phyloP scores from a whole-genome alignment of 2,113 vertebrate genomes.

The Gila orcuttii region DNA sequence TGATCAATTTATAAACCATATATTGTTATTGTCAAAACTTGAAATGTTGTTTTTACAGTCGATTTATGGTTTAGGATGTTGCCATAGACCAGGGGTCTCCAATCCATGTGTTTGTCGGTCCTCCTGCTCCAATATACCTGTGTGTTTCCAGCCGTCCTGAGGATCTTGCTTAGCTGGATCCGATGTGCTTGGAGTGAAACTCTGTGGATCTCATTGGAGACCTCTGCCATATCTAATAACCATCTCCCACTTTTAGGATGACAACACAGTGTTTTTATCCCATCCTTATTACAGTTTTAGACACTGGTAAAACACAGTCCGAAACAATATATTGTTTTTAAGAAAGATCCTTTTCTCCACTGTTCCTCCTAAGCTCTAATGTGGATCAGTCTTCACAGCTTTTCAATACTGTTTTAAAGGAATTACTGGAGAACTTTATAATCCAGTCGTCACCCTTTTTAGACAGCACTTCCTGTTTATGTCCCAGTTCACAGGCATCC shows the following conservation, averaged over 20 bases:
- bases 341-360: not conserved
- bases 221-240: too few species aligned
- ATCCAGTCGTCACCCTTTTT: constrained; percentile 16
- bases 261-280: not conserved
- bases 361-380: not conserved
- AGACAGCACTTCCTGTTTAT: constrained; percentile 43
- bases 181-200: too few species aligned
- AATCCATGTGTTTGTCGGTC: too few species aligned
- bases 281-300: not conserved
- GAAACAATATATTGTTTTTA: not conserved
- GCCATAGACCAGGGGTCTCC: too few species aligned
- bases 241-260: not conserved
- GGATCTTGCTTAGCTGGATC: too few species aligned
- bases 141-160: too few species aligned
- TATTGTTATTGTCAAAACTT: too few species aligned
- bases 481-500: constrained; percentile 26
- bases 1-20: too few species aligned
- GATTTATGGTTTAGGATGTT: too few species aligned
- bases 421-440: not conserved
- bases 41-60: too few species aligned
- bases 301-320: not conserved
- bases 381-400: not conserved
- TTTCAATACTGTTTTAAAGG: not conserved
- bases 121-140: too few species aligned
- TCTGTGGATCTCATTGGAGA: too few species aligned